Percentiles rank a stretch among this genome's conserved stretches.
These are phyloP conservation scores for Lepetodrilus schrolli DNA, from an alignment of 2,888 invertebrate genomes.

Conservation along the genomic window DNA sequence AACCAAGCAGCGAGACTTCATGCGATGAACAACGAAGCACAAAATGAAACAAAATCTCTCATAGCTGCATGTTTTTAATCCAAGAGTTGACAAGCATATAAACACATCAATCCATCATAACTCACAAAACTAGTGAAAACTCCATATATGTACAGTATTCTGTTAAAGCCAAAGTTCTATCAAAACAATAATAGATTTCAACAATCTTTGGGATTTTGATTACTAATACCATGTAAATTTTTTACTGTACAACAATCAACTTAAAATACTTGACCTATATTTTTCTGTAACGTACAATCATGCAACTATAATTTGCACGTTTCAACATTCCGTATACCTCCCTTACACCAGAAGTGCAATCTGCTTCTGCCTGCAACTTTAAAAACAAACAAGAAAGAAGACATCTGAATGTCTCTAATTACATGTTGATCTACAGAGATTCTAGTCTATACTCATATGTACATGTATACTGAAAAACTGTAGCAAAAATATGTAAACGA, in stretches of 20 bases:
- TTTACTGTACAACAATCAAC: not conserved
- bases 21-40: not conserved
- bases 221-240: not conserved
- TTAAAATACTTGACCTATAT: not conserved
- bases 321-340: too few relatives aligned
- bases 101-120: slow-evolving; percentile 25
- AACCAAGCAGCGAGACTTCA: too few relatives aligned
- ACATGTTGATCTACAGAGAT: too few relatives aligned
- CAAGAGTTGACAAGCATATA: slow-evolving; percentile 21
- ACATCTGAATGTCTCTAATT: too few relatives aligned
- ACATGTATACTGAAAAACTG: not conserved
- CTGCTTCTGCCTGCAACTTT: too few relatives aligned
- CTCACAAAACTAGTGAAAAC: not conserved
- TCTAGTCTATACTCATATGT: not conserved
- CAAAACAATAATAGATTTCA: not conserved
- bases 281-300: not conserved
- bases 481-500: slow-evolving; percentile 15
- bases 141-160: slow-evolving; percentile 10
- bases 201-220: not conserved
- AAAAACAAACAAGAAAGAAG: too few relatives aligned
- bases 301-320: too few relatives aligned
- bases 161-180: slow-evolving; percentile 14
- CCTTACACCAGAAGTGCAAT: too few relatives aligned
- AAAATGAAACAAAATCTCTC: not conserved
- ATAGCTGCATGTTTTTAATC: slow-evolving; percentile 22